These are phyloP conservation scores for Neotoma lepida DNA, from an alignment of 2,113 vertebrate genomes.

Conservation along the genomic window DNA sequence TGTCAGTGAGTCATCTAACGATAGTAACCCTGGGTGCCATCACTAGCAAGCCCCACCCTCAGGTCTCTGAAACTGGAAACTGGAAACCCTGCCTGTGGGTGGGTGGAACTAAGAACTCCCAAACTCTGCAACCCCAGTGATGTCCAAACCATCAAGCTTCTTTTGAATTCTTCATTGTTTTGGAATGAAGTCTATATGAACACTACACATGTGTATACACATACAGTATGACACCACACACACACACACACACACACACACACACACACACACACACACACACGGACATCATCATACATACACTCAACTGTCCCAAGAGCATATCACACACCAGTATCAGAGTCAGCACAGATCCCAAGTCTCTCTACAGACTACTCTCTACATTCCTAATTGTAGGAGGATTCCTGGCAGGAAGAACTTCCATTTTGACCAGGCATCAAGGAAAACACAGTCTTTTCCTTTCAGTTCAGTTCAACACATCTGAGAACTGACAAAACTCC, in stretches of 20 bases:
- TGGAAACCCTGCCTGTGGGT: neutral
- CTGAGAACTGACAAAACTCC: neutral
- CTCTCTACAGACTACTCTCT: neutral
- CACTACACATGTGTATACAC: neutral
- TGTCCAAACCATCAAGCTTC: neutral
- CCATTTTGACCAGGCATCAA: neutral
- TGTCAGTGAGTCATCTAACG: rapidly evolving
- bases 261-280: neutral
- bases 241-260: neutral
- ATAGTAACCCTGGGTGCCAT: rapidly evolving
- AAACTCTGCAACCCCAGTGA: neutral
- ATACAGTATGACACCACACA: neutral
- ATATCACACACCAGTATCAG: neutral
- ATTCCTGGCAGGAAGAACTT: neutral
- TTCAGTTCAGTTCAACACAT: neutral
- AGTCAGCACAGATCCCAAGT: neutral
- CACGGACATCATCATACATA: neutral
- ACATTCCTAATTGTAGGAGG: too few relatives aligned
- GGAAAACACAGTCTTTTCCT: neutral
- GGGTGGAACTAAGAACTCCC: neutral
- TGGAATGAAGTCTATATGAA: neutral
- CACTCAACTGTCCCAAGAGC: rapidly evolving
- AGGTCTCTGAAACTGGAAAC: neutral
- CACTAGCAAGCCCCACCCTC: neutral
- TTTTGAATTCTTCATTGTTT: neutral